Conservation (phyloP, 2,888 invertebrate genomes). For the Camponotus fellah region DNA sequence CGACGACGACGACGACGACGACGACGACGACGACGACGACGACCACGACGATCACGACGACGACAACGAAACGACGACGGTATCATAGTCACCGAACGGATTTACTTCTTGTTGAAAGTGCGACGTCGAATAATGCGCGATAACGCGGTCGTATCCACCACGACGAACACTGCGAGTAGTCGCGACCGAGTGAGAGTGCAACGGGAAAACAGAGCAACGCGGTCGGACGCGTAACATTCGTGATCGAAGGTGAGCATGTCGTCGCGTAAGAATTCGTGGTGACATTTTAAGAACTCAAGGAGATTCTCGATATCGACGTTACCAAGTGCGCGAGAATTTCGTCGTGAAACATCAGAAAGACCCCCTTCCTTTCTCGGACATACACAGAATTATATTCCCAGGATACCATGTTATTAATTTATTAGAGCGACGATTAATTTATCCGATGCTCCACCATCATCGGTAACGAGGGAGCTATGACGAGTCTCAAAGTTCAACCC, state of each 20-base stretch:
- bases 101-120: slow-evolving; percentile 19
- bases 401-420: neutral
- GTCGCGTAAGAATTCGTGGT: slow-evolving; percentile 1
- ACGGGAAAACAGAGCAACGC: neutral
- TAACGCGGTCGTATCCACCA: slow-evolving; percentile 22
- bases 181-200: slow-evolving; percentile 43
- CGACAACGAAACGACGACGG: slow-evolving; percentile 18
- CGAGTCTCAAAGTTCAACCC: neutral
- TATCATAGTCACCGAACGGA: slow-evolving; percentile 9
- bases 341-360: neutral
- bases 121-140: slow-evolving; percentile 14
- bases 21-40: neutral
- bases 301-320: slow-evolving; percentile 1
- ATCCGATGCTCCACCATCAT: slow-evolving; percentile 2
- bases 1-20: slow-evolving; percentile 10
- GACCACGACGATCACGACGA: neutral
- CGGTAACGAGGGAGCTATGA: slow-evolving; percentile 4
- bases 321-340: neutral
- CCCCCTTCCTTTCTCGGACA: neutral
- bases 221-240: slow-evolving; percentile 35
- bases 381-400: neutral
- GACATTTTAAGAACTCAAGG: neutral
- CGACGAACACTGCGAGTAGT: slow-evolving; percentile 23
- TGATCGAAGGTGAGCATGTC: slow-evolving; percentile 36
- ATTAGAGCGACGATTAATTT: neutral